These are phyloP conservation scores for Mycetomoellerius zeteki DNA, from an alignment of 1,140 invertebrate species.

Conservation along the genomic window DNA sequence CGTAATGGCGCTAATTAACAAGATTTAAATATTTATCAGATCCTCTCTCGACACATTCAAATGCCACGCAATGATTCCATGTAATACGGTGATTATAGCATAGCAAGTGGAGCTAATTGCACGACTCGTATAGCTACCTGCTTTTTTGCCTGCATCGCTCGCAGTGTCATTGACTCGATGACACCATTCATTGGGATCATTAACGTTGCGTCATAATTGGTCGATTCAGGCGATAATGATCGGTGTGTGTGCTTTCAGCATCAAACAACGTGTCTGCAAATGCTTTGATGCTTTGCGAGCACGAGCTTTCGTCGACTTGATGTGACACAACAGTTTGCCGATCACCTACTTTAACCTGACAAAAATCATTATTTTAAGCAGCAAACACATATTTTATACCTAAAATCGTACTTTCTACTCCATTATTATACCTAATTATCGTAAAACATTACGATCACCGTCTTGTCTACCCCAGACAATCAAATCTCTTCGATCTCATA, in stretches of 20 bases:
- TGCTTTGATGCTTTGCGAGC: neutral
- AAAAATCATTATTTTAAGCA: neutral
- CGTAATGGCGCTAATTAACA: constrained; percentile 37
- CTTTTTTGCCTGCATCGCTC: constrained; percentile 59
- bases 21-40: constrained; percentile 47
- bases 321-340: neutral
- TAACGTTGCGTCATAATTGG: constrained; percentile 70
- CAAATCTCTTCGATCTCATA: constrained; percentile 23
- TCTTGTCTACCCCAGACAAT: neutral
- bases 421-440: neutral
- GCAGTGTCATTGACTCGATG: constrained; percentile 71
- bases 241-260: constrained; percentile 54
- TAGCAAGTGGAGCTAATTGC: constrained; percentile 52
- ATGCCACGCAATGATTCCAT: constrained; percentile 45
- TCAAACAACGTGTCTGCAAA: constrained; percentile 54
- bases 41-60: constrained; percentile 35
- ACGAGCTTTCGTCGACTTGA: constrained; percentile 24
- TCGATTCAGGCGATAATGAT: constrained; percentile 55
- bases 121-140: constrained; percentile 58
- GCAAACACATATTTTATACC: neutral
- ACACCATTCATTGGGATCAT: constrained; percentile 71
- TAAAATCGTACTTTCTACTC: neutral
- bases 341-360: neutral
- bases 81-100: constrained; percentile 54
- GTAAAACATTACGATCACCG: neutral